Base-by-base conservation (phyloP, 1,140 invertebrate species). In the Chymomyza costata region DNA sequence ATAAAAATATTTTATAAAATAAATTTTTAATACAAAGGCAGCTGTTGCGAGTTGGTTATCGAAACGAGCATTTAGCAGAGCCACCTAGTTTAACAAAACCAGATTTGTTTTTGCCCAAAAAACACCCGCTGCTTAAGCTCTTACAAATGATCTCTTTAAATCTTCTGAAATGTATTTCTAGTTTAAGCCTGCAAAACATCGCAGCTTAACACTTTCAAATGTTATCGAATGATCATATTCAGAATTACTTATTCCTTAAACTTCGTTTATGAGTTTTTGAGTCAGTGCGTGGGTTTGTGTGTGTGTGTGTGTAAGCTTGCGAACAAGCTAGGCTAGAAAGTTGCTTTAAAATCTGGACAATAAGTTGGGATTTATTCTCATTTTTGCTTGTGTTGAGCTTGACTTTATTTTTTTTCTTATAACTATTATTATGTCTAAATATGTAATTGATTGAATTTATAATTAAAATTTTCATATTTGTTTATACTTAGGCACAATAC, bases 401-500 rank as follows among this genome's bases (percentile, higher is more conserved):
- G 5, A 28, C 25, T 34, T 8, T n/a, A 34, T 14, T 34, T 8
- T 34, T 8, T 34, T 40, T 63, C 28, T 56, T 38, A 35, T 39
- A 19, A n/a, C n/a, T n/a, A n/a, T n/a, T n/a, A 35, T 55, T 39
- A 51, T 34, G 32, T 8, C 13, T 34, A 34, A 34, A 34, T 5
- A 34, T 25, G 21, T 25, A 25, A 25, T 25, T 25, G 8, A 34
- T n/a, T 34, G 8, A 34, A 5, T 56, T 54, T 49, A 66, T 28
- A 28, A 28, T 28, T 28, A 6, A 6, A 28, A 28, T 41, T 50
- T 50, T 45, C 34, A 32, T 65, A 35, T 57, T 32, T 50, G 31
- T 59, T 57, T 73, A 80, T 68, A 73, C 67, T 80, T 78, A 78
- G 73, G 73, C 73, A 78, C 73, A 78, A 78, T 78, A 80, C 52